These are phyloP conservation scores for Orthosia cruda DNA, from an alignment of 2,888 invertebrate genomes.

Conservation along the genomic window DNA sequence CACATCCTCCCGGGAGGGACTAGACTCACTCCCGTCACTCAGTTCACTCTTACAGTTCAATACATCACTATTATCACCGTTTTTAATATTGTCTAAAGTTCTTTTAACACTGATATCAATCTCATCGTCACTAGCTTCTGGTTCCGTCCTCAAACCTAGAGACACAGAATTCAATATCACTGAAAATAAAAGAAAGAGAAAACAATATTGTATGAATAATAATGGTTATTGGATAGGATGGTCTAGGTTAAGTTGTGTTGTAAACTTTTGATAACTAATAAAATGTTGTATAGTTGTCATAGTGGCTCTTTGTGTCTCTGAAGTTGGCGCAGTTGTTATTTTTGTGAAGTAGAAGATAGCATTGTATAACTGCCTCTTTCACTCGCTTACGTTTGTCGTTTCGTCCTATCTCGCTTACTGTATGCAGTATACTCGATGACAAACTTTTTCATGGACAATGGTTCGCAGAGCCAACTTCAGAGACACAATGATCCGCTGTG, in stretches of 20 bases:
- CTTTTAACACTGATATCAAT: slow-evolving; percentile 89
- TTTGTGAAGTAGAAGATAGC: no score
- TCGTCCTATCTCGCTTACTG: no score
- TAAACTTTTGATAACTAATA: slow-evolving; percentile 58
- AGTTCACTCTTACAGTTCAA: slow-evolving; percentile 89
- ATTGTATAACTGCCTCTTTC: no score
- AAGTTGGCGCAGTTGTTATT: no score
- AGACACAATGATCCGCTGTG: no score
- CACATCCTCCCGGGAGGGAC: slow-evolving; percentile 82
- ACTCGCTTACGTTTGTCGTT: no score
- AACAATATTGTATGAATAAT: slow-evolving; percentile 78
- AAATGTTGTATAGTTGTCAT: no score
- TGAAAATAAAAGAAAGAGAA: slow-evolving; percentile 89
- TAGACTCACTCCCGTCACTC: slow-evolving; percentile 85
- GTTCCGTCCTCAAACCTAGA: slow-evolving; percentile 91
- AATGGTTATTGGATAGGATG: slow-evolving; percentile 72
- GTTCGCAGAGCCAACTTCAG: no score
- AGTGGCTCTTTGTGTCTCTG: no score
- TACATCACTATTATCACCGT: slow-evolving; percentile 90
- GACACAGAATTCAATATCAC: slow-evolving; percentile 92
- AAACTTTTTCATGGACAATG: no score
- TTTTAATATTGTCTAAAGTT: slow-evolving; percentile 90
- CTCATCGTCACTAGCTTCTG: slow-evolving; percentile 90
- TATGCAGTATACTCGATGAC: no score
- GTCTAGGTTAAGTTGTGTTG: slow-evolving; percentile 45